Evolutionary conservation across 1,140 invertebrate species (phyloP).

Genomic region (Anastrepha obliqua): DNA sequence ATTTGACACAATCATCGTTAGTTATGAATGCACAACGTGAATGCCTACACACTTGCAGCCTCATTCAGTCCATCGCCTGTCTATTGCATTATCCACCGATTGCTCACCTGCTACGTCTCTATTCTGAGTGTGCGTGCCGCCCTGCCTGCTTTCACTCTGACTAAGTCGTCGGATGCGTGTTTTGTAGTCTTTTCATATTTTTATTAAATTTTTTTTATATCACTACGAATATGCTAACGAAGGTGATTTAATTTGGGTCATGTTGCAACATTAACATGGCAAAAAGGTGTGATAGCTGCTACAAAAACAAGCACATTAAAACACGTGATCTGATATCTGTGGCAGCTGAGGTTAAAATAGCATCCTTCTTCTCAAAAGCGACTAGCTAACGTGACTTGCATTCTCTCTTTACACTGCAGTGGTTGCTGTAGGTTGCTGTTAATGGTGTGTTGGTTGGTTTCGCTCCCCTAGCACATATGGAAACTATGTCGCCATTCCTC

Average conservation of each 20-base stretch:
- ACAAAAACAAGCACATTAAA: neutral
- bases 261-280: slow-evolving; percentile 42
- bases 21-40: neutral
- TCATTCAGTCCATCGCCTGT: slow-evolving; percentile 18
- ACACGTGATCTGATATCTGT: neutral
- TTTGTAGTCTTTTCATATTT: neutral
- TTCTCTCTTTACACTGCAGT: neutral
- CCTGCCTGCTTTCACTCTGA: neutral
- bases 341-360: neutral
- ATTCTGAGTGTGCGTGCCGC: neutral
- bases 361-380: too few relatives aligned
- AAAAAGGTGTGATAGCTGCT: neutral
- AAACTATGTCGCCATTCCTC: too few relatives aligned
- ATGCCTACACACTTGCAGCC: neutral
- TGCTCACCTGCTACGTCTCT: neutral
- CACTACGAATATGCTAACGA: slow-evolving; percentile 30
- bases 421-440: neutral
- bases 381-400: too few relatives aligned
- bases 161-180: neutral
- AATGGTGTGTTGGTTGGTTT: too few relatives aligned
- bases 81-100: neutral
- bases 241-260: slow-evolving; percentile 53
- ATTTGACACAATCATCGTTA: too few relatives aligned
- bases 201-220: neutral
- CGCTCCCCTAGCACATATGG: too few relatives aligned